Evolutionary conservation across 2,113 vertebrate genomes (phyloP).

Genomic region (Prionailurus viverrinus): DNA sequence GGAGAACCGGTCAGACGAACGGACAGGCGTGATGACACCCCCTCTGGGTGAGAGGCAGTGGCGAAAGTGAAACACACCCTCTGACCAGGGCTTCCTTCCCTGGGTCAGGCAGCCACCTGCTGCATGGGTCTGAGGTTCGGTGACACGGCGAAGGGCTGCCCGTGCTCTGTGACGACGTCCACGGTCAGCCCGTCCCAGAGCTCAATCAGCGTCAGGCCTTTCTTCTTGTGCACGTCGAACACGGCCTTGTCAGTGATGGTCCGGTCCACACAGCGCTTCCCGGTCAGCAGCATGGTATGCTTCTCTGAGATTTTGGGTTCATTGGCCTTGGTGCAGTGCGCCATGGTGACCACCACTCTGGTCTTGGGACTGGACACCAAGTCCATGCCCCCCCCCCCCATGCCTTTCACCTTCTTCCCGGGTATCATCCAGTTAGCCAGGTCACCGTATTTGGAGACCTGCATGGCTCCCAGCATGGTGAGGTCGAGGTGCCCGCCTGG

Average conservation of each 20-base stretch:
- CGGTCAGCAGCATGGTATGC: background rate
- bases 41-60: background rate
- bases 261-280: background rate
- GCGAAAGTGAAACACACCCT: rapidly evolving
- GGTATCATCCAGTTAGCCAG: conserved; percentile 67
- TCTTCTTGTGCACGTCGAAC: conserved; percentile 92
- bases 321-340: background rate
- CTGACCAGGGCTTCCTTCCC: no score
- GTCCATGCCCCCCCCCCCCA: conserved; percentile 19
- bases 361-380: conserved; percentile 27
- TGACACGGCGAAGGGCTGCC: conserved; percentile 89
- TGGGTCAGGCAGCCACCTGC: background rate
- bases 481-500: conserved; percentile 39
- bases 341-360: conserved; percentile 45
- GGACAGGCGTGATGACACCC: background rate
- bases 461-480: conserved; percentile 56
- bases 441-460: conserved; percentile 53
- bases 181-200: conserved; percentile 92
- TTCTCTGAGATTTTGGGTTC: background rate
- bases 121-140: background rate
- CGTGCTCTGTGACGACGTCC: conserved; percentile 93
- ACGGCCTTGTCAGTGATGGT: conserved; percentile 88
- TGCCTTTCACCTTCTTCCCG: conserved; percentile 39
- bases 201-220: conserved; percentile 92
- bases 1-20: background rate